Base-by-base conservation (phyloP, 2,888 invertebrate species). In the Trichogramma evanescens region DNA sequence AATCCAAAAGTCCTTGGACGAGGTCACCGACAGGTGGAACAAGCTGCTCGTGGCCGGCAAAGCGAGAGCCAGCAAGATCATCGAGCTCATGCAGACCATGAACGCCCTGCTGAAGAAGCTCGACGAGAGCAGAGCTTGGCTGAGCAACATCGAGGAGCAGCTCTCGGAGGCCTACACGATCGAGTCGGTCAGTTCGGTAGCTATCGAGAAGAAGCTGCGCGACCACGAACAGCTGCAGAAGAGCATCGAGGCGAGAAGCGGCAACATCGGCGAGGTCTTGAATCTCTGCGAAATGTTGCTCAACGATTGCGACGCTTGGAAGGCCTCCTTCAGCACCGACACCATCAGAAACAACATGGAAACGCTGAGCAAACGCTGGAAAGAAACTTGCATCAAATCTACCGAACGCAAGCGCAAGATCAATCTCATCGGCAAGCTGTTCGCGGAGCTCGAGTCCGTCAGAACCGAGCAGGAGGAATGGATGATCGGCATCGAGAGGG, bases 321-420 rank as follows among this genome's bases (percentile, higher is more conserved):
- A 87, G 70, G 84, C 85, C 0, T 86, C 89, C 67, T 86, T 90
- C 56, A 86, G 89, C 64, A 84, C 86, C 0, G 84, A 87, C 45
- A 84, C 85, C 56, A 80, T 91, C 8, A 84, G 84, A 41, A 80
- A 80, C 0, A 86, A 88, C 0, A 84, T 87, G 55, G 85, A 88
- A 56, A 86, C 86, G 60, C 80, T 92, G 8, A 91, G 91, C 69
- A 86, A 85, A 71, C 84, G 91, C 65, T 92, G 92, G 92, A 89
- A 87, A 69, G 82, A 83, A 50, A 86, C 91, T 2, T 91, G 91
- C 71, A 84, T 85, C 3, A 82, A 84, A 72, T 89, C 89, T 0
- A 85, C 87, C 5, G 87, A 87, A 58, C 82, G 88, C 3, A 90
- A 89, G 74, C 82, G 84, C 0, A 85, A 84, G 60, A 87, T 91